A percentile compares a stretch with the other conserved stretches of the same genome.
phyloP scores from a whole-genome alignment of 2,113 vertebrate genomes.

The Himantopus leucocephalus region DNA sequence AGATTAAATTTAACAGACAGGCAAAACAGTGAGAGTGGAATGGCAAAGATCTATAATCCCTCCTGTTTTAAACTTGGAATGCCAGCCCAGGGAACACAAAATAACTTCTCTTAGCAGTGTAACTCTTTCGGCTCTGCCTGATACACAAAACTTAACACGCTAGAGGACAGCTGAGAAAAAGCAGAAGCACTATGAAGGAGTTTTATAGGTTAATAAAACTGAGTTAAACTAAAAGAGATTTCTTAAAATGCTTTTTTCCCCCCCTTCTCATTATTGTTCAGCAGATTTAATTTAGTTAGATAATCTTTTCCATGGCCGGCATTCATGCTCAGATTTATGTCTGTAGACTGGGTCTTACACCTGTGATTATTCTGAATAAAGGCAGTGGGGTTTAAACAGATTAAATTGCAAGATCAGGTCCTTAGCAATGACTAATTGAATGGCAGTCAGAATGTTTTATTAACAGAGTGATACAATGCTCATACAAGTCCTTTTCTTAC shows the following conservation, averaged over 20 bases:
- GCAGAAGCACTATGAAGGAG: not conserved
- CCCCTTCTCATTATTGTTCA: not conserved
- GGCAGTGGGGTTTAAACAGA: not conserved
- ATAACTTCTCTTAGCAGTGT: not conserved
- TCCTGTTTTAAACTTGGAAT: conserved; percentile 5
- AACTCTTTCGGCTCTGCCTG: not conserved
- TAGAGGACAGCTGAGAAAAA: not conserved
- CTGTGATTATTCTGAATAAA: conserved; percentile 33
- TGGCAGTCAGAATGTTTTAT: not conserved
- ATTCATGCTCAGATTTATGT: conserved; percentile 8
- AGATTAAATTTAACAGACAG: conserved; percentile 24
- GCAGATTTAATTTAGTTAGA: conserved; percentile 23
- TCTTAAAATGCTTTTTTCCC: not conserved
- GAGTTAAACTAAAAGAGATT: not conserved
- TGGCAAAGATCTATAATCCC: not conserved
- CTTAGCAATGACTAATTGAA: conserved; percentile 14
- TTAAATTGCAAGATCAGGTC: conserved; percentile 3
- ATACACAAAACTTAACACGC: not conserved
- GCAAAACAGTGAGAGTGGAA: not conserved
- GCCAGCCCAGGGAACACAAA: not conserved
- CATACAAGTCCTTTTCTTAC: not conserved
- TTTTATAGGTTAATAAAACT: not conserved
- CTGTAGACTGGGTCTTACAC: not conserved
- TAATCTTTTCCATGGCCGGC: not conserved
- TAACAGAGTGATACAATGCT: not conserved